Evolutionary conservation across 2,797 vertebrate genomes (phyloP), one percentile per base, ranked within the genome.

Genomic region (Trachops cirrhosus): DNA sequence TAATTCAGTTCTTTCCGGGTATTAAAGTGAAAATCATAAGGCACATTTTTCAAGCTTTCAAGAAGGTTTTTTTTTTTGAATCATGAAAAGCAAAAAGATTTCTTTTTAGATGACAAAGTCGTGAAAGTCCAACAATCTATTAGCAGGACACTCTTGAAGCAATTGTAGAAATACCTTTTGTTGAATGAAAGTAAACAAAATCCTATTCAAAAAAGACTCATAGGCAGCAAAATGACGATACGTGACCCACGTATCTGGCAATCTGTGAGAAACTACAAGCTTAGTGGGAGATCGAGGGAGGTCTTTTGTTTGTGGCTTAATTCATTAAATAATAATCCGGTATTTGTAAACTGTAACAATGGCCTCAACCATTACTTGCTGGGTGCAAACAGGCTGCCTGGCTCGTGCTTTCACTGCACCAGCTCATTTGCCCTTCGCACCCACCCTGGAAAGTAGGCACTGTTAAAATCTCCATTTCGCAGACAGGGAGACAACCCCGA

Each of bases 1-100:
- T 87, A 93, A 93, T 90, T 96, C 70, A 83, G 64, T 84, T 84
- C 85, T 88, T 95, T 82, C 87, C 90, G 57, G 29, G 34, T 46
- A 79, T 79, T 91, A 94, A 91, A 89, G 64, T 79, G 74, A 91
- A 96, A 73, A 95, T 48, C 64, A 54, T 32, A 71, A 89, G 52
- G 32, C 52, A 90, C 44, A 64, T 70, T 86, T 80, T 80, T 84
- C 75, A 96, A 80, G 85, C 68, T 95, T 91, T 94, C 46, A 62
- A 52, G 11, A 50, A 57, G 21, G 24, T 62, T 24, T n/a, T 34
- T 2, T 86, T 85, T 78, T 54, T 78, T 59, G 32, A 95, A 86
- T 89, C 59, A 83, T 24, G 15, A 48, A 86, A 89, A 93, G 16
- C 64, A 54, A 88, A 88, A 89, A 39, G 1, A 6, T 37, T 71